Conservation (phyloP, 2,888 invertebrate genomes). For the Buathra laborator region DNA sequence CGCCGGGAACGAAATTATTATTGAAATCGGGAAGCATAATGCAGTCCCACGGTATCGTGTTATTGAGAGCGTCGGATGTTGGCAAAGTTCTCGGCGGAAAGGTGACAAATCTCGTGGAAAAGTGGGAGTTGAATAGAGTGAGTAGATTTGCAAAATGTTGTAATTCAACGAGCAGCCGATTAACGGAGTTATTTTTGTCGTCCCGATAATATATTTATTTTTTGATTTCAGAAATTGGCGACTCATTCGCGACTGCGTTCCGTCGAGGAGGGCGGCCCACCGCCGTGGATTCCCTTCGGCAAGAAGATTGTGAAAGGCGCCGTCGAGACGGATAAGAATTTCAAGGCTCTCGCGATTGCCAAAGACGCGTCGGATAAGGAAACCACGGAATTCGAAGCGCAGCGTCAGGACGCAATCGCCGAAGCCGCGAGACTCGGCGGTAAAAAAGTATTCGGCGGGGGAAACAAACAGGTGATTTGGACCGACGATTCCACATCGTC, state of each 20-base stretch:
- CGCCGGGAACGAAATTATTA: slow-evolving; percentile 95
- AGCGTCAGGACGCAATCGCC: slow-evolving; percentile 95
- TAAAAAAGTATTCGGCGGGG: slow-evolving; percentile 87
- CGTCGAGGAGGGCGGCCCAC: slow-evolving; percentile 92
- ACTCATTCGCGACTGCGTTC: slow-evolving; percentile 86
- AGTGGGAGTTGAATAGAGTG: slow-evolving; percentile 92
- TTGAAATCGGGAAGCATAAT: slow-evolving; percentile 87
- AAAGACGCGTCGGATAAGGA: slow-evolving; percentile 89
- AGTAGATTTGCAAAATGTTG: slow-evolving; percentile 45
- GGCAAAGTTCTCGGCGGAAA: slow-evolving; percentile 92
- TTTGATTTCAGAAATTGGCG: slow-evolving; percentile 81
- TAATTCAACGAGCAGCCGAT: too few relatives aligned
- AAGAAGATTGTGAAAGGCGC: slow-evolving; percentile 89
- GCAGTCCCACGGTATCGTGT: slow-evolving; percentile 91
- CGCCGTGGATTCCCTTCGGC: slow-evolving; percentile 97
- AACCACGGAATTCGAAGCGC: slow-evolving; percentile 95
- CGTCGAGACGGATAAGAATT: slow-evolving; percentile 88
- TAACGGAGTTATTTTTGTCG: slow-evolving; percentile 13
- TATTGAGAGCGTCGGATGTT: slow-evolving; percentile 89
- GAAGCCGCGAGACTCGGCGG: slow-evolving; percentile 91
- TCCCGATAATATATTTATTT: neutral
- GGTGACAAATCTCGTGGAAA: slow-evolving; percentile 93
- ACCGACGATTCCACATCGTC: neutral
- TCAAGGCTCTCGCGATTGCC: slow-evolving; percentile 89
- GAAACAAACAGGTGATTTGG: slow-evolving; percentile 84